Evolutionary conservation across 2,888 invertebrate species (phyloP).

Genomic region (Parascotia fuliginaria): DNA sequence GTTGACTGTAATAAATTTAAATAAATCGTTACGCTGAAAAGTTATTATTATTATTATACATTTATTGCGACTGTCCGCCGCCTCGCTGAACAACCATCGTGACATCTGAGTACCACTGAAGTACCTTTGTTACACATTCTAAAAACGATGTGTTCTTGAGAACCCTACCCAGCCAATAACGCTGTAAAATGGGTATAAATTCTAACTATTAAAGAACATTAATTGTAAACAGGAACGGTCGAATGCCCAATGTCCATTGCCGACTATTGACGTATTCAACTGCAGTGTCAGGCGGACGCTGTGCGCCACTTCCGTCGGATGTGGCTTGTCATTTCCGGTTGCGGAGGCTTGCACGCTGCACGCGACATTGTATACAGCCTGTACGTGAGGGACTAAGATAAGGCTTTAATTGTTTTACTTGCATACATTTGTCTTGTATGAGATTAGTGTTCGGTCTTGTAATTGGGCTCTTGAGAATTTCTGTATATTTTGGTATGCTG

Average conservation of each 20-base stretch:
- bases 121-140: no score
- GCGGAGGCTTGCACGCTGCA: slow-evolving; percentile 16
- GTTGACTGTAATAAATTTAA: no score
- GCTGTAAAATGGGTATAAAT: no score
- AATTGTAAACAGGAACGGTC: slow-evolving; percentile 31
- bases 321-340: slow-evolving; percentile 40
- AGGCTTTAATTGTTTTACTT: slow-evolving; percentile 11
- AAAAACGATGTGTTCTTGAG: background rate
- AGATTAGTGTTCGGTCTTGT: background rate
- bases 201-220: slow-evolving; percentile 4
- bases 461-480: background rate
- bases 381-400: slow-evolving; percentile 8
- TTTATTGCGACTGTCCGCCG: no score
- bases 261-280: slow-evolving; percentile 44
- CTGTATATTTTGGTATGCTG: no score
- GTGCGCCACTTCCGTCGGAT: slow-evolving; percentile 62
- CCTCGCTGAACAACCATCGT: no score
- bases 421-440: slow-evolving; percentile 1
- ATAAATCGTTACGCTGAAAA: no score
- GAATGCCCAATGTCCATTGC: slow-evolving; percentile 14
- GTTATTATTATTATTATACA: no score
- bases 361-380: slow-evolving; percentile 16
- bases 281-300: slow-evolving; percentile 5
- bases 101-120: no score
- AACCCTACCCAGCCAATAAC: background rate